phyloP scores from a whole-genome alignment of 2,113 vertebrate genomes.

The Arvicanthis niloticus region DNA sequence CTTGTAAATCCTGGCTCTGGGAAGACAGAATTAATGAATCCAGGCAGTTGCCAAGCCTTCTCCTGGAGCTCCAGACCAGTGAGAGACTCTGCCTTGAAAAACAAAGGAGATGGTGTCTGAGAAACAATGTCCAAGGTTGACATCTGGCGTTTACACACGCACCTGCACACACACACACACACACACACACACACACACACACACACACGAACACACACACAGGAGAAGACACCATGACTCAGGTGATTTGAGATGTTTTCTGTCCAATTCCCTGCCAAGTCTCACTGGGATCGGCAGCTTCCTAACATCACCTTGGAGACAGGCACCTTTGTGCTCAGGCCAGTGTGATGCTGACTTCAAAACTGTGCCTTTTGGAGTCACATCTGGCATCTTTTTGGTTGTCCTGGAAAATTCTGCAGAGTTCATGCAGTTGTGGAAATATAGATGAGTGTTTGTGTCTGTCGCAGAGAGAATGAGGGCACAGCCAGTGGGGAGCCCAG shows the following conservation, averaged over 20 bases:
- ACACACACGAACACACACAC: neutral
- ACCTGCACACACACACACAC: neutral
- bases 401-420: neutral
- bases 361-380: neutral
- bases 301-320: neutral
- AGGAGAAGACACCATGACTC: neutral
- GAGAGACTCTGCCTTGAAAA: neutral
- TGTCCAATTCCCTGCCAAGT: neutral
- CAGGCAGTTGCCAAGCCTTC: neutral
- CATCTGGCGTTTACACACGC: neutral
- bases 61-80: too few relatives aligned
- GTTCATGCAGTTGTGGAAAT: neutral
- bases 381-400: neutral
- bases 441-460: too few relatives aligned
- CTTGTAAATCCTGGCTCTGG: neutral
- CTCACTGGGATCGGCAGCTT: neutral
- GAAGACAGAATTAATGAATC: neutral
- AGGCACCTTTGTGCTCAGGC: too few relatives aligned
- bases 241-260: neutral
- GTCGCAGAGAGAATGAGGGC: neutral
- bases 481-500: accelerated
- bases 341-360: neutral
- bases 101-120: neutral
- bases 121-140: neutral
- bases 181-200: neutral